Evolutionary conservation across 2,888 invertebrate genomes (phyloP), one percentile per base, ranked within the genome.

Genomic region (Steinernema scapterisci): DNA sequence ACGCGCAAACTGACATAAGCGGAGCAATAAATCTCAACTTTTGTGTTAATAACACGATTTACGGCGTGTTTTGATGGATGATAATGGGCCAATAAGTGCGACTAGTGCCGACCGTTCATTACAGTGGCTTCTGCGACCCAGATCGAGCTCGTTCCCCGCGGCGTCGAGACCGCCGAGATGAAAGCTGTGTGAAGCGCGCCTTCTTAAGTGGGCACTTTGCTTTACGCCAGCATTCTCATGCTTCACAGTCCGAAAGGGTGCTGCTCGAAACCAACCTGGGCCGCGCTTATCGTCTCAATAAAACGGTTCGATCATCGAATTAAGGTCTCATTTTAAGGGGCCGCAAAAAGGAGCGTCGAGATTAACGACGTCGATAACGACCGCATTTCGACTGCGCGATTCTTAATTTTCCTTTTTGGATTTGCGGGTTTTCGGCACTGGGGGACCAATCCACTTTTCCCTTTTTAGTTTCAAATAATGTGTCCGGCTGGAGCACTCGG

Each of bases 311-410:
- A 11, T n/a, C 25, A 13, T 27, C 54, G 5, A 54, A 54, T 25
- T 63, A 25, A 38, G 31, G 38, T 11, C 16, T 16, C 7, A 25
- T 63, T 63, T 63, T 63, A 6, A 21, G 31, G 63, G 63, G 63
- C 31, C 63, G 31, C 27, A 27, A 63, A 63, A 63, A 25, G 27
- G 63, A 27, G 63, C 63, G 63, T 63, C 63, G 63, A 63, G 63
- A 63, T 63, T 63, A 63, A 63, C 63, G 63, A 63, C 63, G 63
- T 31, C 63, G 63, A 63, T 63, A 63, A 63, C 54, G 54, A 54
- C 54, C 54, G 16, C 54, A 54, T 54, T 54, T 54, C 23, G 54
- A 54, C 63, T 63, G 63, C 52, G 52, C 63, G 25, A 63, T 63
- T 38, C 63, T 63, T 27, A 63, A 63, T 63, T 63, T 63, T 63